phyloP scores from a whole-genome alignment of 2,113 vertebrate species.

The Colaptes auratus region DNA sequence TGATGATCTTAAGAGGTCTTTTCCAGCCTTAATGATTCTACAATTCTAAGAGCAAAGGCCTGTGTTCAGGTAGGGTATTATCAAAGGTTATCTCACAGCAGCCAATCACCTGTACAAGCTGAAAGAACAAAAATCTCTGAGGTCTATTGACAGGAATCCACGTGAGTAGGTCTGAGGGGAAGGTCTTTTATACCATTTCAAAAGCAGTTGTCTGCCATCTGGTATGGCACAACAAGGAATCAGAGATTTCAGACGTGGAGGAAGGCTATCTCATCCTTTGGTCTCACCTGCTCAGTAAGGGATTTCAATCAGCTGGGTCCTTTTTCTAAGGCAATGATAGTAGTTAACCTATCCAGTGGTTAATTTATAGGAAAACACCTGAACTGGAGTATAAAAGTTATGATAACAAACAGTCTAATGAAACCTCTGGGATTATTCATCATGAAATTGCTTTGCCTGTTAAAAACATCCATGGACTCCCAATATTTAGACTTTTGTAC shows the following conservation, averaged over 20 bases:
- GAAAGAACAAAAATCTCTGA: neutral
- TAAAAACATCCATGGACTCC: neutral
- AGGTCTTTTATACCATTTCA: neutral
- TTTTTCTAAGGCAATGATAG: neutral
- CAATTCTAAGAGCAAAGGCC: neutral
- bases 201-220: neutral
- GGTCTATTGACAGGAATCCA: neutral
- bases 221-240: neutral
- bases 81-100: neutral
- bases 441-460: neutral
- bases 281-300: neutral
- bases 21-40: no score
- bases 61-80: neutral
- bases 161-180: neutral
- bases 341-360: neutral
- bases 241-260: neutral
- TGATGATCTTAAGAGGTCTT: no score
- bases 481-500: neutral
- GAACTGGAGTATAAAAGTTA: neutral
- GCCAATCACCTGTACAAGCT: neutral
- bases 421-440: neutral
- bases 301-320: neutral
- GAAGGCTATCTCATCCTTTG: neutral
- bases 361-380: neutral
- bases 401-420: neutral